Evolutionary conservation across 37 sponge, comb jelly and placozoan genomes (phyloP), one percentile per base, ranked within the genome.

Genomic region (Hexactinellida sp.): DNA sequence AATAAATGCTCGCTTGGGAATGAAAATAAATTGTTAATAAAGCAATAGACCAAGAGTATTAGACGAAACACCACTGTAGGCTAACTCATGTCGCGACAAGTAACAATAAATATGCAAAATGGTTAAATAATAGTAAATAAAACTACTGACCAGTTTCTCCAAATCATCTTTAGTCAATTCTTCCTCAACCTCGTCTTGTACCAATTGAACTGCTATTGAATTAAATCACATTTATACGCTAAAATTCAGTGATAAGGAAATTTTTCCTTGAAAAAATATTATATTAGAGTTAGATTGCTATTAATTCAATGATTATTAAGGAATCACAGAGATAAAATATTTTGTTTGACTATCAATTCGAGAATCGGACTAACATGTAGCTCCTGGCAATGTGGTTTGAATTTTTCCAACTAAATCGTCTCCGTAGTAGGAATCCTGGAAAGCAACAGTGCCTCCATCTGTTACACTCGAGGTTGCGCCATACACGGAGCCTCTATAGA

Each of bases 121-220:
- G n/a, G n/a, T n/a, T n/a, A n/a, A n/a, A n/a, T n/a, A n/a, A n/a
- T n/a, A n/a, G n/a, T n/a, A n/a, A n/a, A 47, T 19, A 47, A 19
- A 47, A 47, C 9, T 47, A 19, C 21, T 63, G 1, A 63, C 76
- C 76, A 63, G 3, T 63, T 63, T 63, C 13, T 63, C 76, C 3
- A 63, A n/a, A 63, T 63, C 76, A 7, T 63, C 76, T 63, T 63
- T 63, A 7, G 76, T 63, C 76, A 63, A 63, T n/a, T 63, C 28
- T n/a, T 63, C 76, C 13, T 63, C 76, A 5, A 63, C 76, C 34
- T 63, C 76, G 13, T 63, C 76, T 63, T 63, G 76, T 25, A 63
- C 13, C 76, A 63, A 25, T n/a, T 63, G 76, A 23, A 63, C 76
- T 25, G 76, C 76, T 63, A 63, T n/a, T 25, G 76, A 10, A 63